Evolutionary conservation across 2,888 invertebrate species (phyloP).

Genomic region (Auanema sp.): DNA sequence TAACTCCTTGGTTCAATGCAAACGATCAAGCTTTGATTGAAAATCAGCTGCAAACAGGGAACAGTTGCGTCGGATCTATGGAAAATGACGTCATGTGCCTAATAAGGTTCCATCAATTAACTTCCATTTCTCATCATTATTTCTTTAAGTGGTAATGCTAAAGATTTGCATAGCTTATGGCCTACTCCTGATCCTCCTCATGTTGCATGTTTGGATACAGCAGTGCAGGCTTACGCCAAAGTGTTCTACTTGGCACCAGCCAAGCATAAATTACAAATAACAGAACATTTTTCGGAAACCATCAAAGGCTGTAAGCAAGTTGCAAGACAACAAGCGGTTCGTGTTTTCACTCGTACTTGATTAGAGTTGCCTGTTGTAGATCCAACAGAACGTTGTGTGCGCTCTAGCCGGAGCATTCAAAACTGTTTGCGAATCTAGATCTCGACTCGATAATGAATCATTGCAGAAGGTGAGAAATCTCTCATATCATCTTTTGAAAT

Average conservation of each 20-base stretch:
- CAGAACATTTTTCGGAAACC: constrained; percentile 93
- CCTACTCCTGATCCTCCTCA: constrained; percentile 78
- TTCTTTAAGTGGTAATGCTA: constrained; percentile 26
- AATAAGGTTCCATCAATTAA: constrained; percentile 34
- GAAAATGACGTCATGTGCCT: constrained; percentile 94
- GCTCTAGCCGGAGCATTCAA: constrained; percentile 86
- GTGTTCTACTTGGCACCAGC: constrained; percentile 86
- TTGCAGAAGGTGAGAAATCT: constrained; percentile 24
- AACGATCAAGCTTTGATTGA: constrained; percentile 44
- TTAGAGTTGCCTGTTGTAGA: too few relatives aligned
- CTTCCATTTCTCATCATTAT: too few relatives aligned
- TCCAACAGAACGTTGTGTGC: constrained; percentile 91
- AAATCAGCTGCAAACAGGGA: constrained; percentile 84
- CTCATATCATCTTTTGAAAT: not conserved
- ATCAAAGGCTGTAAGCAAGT: constrained; percentile 69
- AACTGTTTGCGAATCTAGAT: constrained; percentile 46
- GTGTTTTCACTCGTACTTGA: constrained; percentile 2
- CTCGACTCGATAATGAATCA: constrained; percentile 45
- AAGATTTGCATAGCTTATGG: constrained; percentile 42
- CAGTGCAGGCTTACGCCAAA: constrained; percentile 83
- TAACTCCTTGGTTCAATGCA: constrained; percentile 35
- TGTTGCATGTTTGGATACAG: constrained; percentile 92
- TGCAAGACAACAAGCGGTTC: constrained; percentile 33
- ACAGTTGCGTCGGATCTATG: constrained; percentile 90
- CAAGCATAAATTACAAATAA: constrained; percentile 90